These are phyloP conservation scores for Pegoplata infirma DNA, from an alignment of 2,888 invertebrate species.

Conservation along the genomic window DNA sequence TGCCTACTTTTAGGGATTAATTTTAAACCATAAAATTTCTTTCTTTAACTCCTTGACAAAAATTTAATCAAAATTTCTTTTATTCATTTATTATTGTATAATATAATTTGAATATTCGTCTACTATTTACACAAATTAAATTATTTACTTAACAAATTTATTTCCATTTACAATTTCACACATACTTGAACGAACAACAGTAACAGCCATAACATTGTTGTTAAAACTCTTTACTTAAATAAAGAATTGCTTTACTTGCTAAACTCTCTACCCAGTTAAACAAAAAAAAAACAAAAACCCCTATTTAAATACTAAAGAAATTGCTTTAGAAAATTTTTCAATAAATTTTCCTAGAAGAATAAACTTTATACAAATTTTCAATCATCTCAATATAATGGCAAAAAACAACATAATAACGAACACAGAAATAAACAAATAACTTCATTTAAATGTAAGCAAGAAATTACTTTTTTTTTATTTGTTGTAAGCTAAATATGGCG, in stretches of 20 bases:
- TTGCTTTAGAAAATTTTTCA: constrained; percentile 27
- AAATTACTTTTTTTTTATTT: constrained; percentile 3
- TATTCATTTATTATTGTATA: not conserved
- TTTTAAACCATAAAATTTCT: not conserved
- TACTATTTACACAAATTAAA: constrained; percentile 15
- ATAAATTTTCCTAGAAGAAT: constrained; percentile 22
- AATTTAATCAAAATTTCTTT: not conserved
- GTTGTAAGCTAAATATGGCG: not conserved
- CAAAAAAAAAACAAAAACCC: no score
- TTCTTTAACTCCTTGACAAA: not conserved
- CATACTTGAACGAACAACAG: constrained; percentile 10
- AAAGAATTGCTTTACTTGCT: not conserved
- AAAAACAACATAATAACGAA: not conserved
- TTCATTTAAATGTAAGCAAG: constrained; percentile 16
- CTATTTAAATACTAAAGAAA: constrained; percentile 19
- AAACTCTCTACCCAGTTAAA: not conserved
- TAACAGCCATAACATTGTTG: not conserved
- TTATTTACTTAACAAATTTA: constrained; percentile 51
- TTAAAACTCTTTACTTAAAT: not conserved
- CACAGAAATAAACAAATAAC: not conserved
- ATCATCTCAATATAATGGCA: constrained; percentile 22
- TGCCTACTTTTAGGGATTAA: no score
- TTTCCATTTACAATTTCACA: constrained; percentile 52
- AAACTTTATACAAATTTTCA: constrained; percentile 32
- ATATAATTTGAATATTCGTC: not conserved